Conservation (phyloP, 1,140 invertebrate species). For the Drosophila watanabei region DNA sequence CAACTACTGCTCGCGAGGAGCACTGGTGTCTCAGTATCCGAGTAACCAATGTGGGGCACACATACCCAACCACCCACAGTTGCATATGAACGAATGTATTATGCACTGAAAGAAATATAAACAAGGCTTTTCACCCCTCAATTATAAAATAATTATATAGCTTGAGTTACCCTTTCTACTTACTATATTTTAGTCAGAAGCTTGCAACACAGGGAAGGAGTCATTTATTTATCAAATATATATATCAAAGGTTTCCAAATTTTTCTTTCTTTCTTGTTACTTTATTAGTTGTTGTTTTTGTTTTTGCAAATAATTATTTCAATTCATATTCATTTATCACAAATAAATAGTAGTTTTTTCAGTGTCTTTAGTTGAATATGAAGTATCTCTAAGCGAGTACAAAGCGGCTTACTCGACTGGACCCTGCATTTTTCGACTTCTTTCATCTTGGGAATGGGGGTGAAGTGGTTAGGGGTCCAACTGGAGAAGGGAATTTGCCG, state of each 20-base stretch:
- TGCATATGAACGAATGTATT: slow-evolving; percentile 5
- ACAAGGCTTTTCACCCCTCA: no score
- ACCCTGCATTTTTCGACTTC: slow-evolving; percentile 55
- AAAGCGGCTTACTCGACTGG: slow-evolving; percentile 46
- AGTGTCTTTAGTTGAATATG: slow-evolving; percentile 11
- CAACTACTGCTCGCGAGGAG: slow-evolving; percentile 37
- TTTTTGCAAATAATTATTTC: not conserved
- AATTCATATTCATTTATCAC: not conserved
- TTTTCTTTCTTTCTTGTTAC: no score
- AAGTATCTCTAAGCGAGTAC: slow-evolving; percentile 25
- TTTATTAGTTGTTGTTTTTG: not conserved
- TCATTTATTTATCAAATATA: no score
- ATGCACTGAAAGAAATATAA: slow-evolving; percentile 1
- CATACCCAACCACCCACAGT: slow-evolving; percentile 30
- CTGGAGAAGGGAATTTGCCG: not conserved
- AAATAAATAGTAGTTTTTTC: not conserved
- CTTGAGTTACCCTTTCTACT: no score
- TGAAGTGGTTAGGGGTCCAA: slow-evolving; percentile 13
- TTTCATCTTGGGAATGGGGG: slow-evolving; percentile 9
- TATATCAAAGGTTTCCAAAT: no score
- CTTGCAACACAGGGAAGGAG: no score
- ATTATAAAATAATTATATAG: no score
- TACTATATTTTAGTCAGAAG: no score
- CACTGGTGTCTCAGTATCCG: slow-evolving; percentile 24
- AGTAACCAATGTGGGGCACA: slow-evolving; percentile 66